Base-by-base conservation (phyloP, 2,113 vertebrate species). In the Sinocyclocheilus anshuiensis region DNA sequence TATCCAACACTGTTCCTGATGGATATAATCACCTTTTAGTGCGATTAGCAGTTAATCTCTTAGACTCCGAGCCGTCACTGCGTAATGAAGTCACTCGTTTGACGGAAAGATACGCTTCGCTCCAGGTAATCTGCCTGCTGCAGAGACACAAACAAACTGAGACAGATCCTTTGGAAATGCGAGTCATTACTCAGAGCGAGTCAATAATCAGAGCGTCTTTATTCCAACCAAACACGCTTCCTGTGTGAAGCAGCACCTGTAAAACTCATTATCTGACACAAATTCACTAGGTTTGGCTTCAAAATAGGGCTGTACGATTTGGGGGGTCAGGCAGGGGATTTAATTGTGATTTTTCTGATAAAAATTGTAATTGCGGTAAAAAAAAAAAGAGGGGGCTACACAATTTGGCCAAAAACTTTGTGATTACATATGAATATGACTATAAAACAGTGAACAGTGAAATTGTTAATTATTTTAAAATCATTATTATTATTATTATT, bases 11-110 rank as follows among this genome's bases (percentile, higher is more conserved):
- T 78, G 59, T 45, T 84, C 84, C 89, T 89, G 81, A 84, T 86
- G 76, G 84, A 91, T 85, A 90, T 85, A 88, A 88, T 90, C 87
- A 86, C 59, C 85, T 89, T 91, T 91, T 16, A 75, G 69, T 72
- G 80, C 78, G 77, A 75, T 82, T 24, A 84, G 76, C 67, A 69
- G 59, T 84, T 55, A 65, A 77, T 48, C 69, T 84, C 61, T 15
- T 18, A 57, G 75, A 50, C 45, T 24, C 5, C 11, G 63, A 45
- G 22, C 39, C 50, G 55, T 86, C 77, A 16, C 18, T 24, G 6
- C 42, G 5, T 48, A 82, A 50, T 63, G 57, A 63, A 80, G 57
- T 61, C 22, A 2, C 20, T 29, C 10, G 20, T 18, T 55, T n/a
- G 77, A 39, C 16, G 33, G 36, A 63, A 16, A 80, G 77, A 80